Evolutionary conservation across 2,113 vertebrate genomes (phyloP), one percentile per base, ranked within the genome.

Genomic region (Vidua macroura): DNA sequence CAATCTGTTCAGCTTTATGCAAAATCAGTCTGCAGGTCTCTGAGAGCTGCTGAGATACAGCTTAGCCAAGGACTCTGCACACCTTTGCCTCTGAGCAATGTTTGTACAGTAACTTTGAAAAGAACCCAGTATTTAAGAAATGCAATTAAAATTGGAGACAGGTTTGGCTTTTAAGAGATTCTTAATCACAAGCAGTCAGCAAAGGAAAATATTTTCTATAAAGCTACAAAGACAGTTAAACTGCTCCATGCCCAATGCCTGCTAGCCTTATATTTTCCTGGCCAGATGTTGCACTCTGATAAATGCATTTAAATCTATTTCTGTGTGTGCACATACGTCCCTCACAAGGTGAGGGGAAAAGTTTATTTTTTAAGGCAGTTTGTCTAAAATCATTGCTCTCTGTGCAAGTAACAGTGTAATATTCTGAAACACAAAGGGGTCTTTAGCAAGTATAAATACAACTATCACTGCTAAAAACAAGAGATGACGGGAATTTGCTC

Each of bases 1-100:
- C 93, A 93, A 93, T 91, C 94, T 95, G 86, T 75, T 86, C 86
- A 58, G 80, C 53, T 92, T 66, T 13, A 62, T n/a, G 51, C 18
- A 82, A 87, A 95, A 25, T 46, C n/a, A 68, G 33, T 35, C 18
- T 78, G 52, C 56, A 24, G 53, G 58, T 58, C 70, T 79, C 62
- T 60, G 33, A 55, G 24, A 86, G 53, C 49, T 69, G 62, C 69
- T 82, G 46, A 82, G n/a, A 75, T 19, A 3, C 44, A 58, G 46
- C 74, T 68, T n/a, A 85, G 70, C 56, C 69, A 76, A 69, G 84
- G 62, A 82, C 53, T 20, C 37, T 66, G 74, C 49, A 74, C 39
- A 82, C 27, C 33, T 85, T 46, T 55, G 37, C 53, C 48, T 39
- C 68, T 37, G 19, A 8, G 53, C 58, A 48, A 15, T 24, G 4